Evolutionary conservation across 2,113 vertebrate genomes (phyloP).

Genomic region (Cyprinodon tularosa): DNA sequence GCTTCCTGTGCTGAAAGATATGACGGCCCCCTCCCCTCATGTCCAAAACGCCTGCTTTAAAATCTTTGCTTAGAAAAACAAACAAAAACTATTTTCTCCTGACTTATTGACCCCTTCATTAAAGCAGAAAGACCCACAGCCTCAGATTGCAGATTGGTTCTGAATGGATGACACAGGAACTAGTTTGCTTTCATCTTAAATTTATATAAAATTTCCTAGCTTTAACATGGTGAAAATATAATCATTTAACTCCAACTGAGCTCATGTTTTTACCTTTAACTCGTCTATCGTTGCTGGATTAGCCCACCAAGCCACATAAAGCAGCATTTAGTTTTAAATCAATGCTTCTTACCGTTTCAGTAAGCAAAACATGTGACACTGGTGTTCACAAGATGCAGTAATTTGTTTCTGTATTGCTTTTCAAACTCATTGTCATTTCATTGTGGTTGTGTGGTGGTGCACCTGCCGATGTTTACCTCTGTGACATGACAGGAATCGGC

Average conservation of each 20-base stretch:
- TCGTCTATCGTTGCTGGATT: not conserved
- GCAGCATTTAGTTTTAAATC: too few relatives aligned
- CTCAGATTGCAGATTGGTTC: too few relatives aligned
- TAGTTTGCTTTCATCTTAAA: not conserved
- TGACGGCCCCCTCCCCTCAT: not conserved
- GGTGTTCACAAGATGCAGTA: not conserved
- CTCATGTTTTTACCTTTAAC: not conserved
- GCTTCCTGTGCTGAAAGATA: conserved; percentile 53
- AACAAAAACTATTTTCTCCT: not conserved
- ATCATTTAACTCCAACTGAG: not conserved
- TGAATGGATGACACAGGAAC: too few relatives aligned
- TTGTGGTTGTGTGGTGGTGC: not conserved
- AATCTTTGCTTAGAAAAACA: not conserved
- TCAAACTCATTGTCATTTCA: not conserved
- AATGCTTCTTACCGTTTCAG: not conserved
- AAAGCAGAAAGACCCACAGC: too few relatives aligned
- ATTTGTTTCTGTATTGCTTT: not conserved
- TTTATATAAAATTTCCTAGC: not conserved
- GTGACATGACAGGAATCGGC: not conserved
- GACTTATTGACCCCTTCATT: not conserved
- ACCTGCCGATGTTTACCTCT: not conserved
- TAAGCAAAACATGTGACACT: not conserved
- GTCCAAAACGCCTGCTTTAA: not conserved
- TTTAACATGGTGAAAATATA: not conserved
- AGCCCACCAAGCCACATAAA: too few relatives aligned